Conservation (phyloP, 1,140 invertebrate genomes). For the Carposina sasakii region DNA sequence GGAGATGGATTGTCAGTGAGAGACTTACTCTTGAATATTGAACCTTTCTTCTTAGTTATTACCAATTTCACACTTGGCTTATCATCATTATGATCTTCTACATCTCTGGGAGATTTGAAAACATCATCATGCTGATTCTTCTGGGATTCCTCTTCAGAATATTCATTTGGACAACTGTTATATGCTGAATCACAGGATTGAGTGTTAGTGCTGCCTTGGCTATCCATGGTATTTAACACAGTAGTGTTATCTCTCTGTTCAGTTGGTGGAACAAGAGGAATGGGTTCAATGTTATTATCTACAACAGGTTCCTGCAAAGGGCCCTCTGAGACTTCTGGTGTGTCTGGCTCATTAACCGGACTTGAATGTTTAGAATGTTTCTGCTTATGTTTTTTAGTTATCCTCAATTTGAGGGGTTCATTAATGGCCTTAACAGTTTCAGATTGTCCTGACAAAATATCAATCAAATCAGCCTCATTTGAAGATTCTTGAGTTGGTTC, state of each 20-base stretch:
- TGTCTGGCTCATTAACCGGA: constrained; percentile 24
- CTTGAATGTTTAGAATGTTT: constrained; percentile 37
- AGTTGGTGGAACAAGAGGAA: too few species aligned
- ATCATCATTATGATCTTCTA: constrained; percentile 54
- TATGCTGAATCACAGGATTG: constrained; percentile 62
- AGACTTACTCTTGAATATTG: constrained; percentile 90
- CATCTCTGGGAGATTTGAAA: constrained; percentile 60
- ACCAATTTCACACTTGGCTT: constrained; percentile 76
- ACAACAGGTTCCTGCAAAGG: constrained; percentile 20
- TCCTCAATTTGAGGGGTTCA: constrained; percentile 37
- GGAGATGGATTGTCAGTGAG: constrained; percentile 75
- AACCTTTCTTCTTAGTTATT: constrained; percentile 86
- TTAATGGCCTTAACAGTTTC: constrained; percentile 29
- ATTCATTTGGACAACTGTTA: constrained; percentile 61
- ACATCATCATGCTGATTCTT: constrained; percentile 50
- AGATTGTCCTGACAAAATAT: constrained; percentile 43
- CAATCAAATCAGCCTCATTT: constrained; percentile 47
- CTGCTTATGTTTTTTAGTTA: constrained; percentile 51
- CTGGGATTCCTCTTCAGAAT: constrained; percentile 54
- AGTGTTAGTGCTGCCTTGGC: constrained; percentile 33
- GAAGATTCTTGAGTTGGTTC: too few species aligned
- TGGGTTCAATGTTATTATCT: constrained; percentile 27
- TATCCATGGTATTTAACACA: constrained; percentile 37
- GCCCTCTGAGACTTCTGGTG: constrained; percentile 13
- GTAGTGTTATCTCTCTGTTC: constrained; percentile 36